Conservation (phyloP, 2,888 invertebrate genomes). For the Serrognathus titanus region DNA sequence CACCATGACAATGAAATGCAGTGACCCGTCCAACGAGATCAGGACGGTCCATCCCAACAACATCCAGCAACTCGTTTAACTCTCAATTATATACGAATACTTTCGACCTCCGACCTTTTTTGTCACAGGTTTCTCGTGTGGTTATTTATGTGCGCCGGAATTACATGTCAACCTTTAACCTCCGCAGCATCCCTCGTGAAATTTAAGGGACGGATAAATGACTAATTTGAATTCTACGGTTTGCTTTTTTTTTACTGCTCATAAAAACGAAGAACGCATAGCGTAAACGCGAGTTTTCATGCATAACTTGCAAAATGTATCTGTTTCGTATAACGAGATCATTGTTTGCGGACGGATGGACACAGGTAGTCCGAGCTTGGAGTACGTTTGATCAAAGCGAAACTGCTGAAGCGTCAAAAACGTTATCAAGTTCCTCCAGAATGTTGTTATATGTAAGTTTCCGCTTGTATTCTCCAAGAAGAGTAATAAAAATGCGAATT, state of each 20-base stretch:
- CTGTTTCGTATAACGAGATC: slow-evolving; percentile 20
- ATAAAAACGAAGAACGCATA: neutral
- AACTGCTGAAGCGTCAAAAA: slow-evolving; percentile 22
- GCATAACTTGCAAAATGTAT: neutral
- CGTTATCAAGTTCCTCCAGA: slow-evolving; percentile 12
- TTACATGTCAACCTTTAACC: slow-evolving; percentile 14
- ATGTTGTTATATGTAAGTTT: slow-evolving; percentile 1
- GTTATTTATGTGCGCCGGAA: neutral
- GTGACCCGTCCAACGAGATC: slow-evolving; percentile 7
- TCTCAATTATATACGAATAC: slow-evolving; percentile 3
- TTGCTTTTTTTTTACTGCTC: too few species aligned
- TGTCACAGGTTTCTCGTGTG: slow-evolving; percentile 2
- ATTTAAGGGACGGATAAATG: neutral
- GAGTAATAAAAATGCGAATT: too few species aligned
- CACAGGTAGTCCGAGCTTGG: slow-evolving; percentile 25
- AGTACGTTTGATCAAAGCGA: slow-evolving; percentile 31
- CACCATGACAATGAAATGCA: neutral
- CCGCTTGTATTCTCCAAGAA: neutral
- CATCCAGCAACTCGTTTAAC: slow-evolving; percentile 7
- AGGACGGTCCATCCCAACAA: slow-evolving; percentile 14
- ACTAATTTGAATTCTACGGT: too few species aligned
- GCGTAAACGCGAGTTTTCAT: too few species aligned
- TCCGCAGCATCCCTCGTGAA: slow-evolving; percentile 15
- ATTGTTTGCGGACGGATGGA: slow-evolving; percentile 31
- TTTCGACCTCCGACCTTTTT: neutral